Percentiles rank a stretch among this genome's conserved stretches.
These are phyloP conservation scores for Noturus placidus DNA, from an alignment of 2,113 vertebrate genomes.

Conservation along the genomic window DNA sequence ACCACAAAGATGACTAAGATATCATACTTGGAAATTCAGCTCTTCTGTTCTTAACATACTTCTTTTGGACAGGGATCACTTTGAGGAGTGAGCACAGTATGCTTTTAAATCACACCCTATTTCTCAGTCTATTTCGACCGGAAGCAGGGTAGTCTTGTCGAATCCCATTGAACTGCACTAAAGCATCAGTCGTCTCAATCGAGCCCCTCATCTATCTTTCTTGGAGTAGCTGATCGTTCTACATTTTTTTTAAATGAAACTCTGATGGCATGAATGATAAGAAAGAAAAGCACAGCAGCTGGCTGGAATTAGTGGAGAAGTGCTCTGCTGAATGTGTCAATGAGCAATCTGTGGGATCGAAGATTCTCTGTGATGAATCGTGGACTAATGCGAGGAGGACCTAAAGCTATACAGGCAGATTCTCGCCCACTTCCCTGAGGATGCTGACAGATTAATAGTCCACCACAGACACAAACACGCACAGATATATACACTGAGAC, in stretches of 20 bases:
- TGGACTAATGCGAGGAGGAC: constrained; percentile 64
- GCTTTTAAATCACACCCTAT: not conserved
- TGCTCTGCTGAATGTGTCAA: constrained; percentile 64
- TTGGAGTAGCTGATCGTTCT: constrained; percentile 25
- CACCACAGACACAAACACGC: constrained; percentile 56
- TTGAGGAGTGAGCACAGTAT: not conserved
- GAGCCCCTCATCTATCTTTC: not conserved
- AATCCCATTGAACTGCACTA: not conserved
- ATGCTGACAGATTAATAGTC: constrained; percentile 60
- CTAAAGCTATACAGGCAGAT: constrained; percentile 58
- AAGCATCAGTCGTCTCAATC: constrained; percentile 5
- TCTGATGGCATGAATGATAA: constrained; percentile 37
- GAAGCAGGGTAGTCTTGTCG: not conserved
- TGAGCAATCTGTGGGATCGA: constrained; percentile 58
- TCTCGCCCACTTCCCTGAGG: constrained; percentile 59
- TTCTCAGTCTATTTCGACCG: not conserved
- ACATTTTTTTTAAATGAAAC: constrained; percentile 25
- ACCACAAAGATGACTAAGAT: not conserved
- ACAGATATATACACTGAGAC: not conserved
- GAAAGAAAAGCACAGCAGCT: constrained; percentile 45
- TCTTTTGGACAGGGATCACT: not conserved
- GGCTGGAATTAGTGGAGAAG: constrained; percentile 59
- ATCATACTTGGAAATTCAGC: not conserved
- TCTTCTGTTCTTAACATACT: not conserved
- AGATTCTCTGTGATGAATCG: constrained; percentile 65